A percentile compares a stretch with the other conserved stretches of the same genome.
Conservation (phyloP, 2,888 invertebrate genomes). For the Tigriopus californicus region DNA sequence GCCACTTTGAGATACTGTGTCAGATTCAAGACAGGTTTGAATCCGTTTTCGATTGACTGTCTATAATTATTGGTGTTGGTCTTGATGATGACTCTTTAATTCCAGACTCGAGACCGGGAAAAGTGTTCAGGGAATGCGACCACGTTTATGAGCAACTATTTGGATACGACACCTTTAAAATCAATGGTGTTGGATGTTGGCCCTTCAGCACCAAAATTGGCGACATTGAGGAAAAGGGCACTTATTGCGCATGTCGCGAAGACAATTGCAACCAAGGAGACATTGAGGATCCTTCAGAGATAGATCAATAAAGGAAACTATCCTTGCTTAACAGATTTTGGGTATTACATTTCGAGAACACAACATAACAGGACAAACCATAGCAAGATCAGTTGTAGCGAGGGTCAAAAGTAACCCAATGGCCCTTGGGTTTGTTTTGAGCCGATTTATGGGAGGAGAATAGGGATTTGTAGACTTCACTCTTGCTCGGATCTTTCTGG, state of each 20-base stretch:
- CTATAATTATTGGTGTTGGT: too few relatives aligned
- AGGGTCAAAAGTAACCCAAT: slow-evolving; percentile 97
- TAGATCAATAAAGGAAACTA: too few relatives aligned
- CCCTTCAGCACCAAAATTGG: too few relatives aligned
- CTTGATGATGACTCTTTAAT: neutral
- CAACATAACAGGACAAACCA: neutral
- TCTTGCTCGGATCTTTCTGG: slow-evolving; percentile 70
- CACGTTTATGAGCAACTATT: slow-evolving; percentile 1
- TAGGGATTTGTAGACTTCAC: slow-evolving; percentile 79
- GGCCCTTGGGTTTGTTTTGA: slow-evolving; percentile 64
- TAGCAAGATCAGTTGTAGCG: slow-evolving; percentile 15
- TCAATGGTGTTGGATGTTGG: too few relatives aligned
- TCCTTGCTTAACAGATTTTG: too few relatives aligned
- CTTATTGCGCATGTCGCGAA: too few relatives aligned
- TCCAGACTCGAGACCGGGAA: neutral
- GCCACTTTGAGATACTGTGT: neutral
- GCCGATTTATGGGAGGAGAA: slow-evolving; percentile 81
- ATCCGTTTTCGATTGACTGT: neutral
- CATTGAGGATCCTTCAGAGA: too few relatives aligned
- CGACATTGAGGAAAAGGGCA: too few relatives aligned
- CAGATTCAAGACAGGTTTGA: neutral
- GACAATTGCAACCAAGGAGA: too few relatives aligned
- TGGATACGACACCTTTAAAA: neutral
- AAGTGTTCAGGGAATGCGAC: neutral
- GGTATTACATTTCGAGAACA: too few relatives aligned